Conservation (phyloP, 2,888 invertebrate genomes). For the Epicampocera succincta region DNA sequence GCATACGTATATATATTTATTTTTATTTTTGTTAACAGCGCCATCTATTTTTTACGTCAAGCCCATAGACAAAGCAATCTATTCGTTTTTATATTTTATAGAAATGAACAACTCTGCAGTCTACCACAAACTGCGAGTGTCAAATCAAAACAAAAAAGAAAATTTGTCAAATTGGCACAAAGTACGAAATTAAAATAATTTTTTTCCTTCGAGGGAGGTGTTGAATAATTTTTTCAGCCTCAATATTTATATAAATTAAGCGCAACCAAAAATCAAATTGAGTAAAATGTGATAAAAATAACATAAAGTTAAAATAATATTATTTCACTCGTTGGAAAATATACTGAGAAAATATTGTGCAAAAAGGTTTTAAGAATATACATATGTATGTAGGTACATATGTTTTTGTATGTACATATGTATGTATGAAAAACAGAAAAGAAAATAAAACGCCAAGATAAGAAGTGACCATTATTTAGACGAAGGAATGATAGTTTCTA, state of each 20-base stretch:
- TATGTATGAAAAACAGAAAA: constrained; percentile 37
- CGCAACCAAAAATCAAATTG: neutral
- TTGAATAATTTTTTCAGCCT: constrained; percentile 31
- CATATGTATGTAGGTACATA: constrained; percentile 23
- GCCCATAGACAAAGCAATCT: too few relatives aligned
- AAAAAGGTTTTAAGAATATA: constrained; percentile 21
- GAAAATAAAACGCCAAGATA: constrained; percentile 7
- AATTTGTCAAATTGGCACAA: neutral
- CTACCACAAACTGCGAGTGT: constrained; percentile 48
- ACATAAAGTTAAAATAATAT: neutral
- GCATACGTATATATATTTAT: too few relatives aligned
- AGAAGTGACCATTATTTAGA: constrained; percentile 55
- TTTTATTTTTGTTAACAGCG: too few relatives aligned
- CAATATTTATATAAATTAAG: too few relatives aligned
- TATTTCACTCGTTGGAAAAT: neutral
- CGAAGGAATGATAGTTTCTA: constrained; percentile 57
- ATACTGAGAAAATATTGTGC: constrained; percentile 4
- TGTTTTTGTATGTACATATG: neutral
- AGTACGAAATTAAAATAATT: constrained; percentile 4
- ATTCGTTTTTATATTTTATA: neutral
- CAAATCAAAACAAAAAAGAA: constrained; percentile 47
- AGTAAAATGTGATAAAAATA: constrained; percentile 41
- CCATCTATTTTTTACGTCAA: too few relatives aligned
- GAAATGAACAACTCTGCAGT: constrained; percentile 16
- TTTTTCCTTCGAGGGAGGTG: constrained; percentile 48